Evolutionary conservation across 2,113 vertebrate species (phyloP).

Genomic region (Rissa tridactyla): DNA sequence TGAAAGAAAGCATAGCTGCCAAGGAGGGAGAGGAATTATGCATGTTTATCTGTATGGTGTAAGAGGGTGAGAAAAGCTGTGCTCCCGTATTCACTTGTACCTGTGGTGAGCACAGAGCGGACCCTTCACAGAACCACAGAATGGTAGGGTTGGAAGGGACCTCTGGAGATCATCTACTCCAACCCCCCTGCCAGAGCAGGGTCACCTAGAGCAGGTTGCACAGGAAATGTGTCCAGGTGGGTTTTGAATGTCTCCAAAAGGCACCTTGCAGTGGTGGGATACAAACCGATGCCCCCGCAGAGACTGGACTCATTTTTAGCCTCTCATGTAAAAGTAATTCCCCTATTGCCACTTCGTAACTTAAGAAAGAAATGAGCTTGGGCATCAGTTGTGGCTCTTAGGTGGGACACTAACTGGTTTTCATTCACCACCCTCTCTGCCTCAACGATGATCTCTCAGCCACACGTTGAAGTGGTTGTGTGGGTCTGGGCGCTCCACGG

Average conservation of each 20-base stretch:
- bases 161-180: too few relatives aligned
- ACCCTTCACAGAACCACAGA: not conserved
- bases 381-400: not conserved
- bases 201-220: too few relatives aligned
- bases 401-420: not conserved
- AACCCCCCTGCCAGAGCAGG: too few relatives aligned
- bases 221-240: too few relatives aligned
- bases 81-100: not conserved
- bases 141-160: too few relatives aligned
- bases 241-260: too few relatives aligned
- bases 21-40: not conserved
- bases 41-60: not conserved
- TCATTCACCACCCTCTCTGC: not conserved
- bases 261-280: too few relatives aligned
- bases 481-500: rapidly evolving
- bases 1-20: not conserved
- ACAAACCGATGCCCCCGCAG: too few relatives aligned
- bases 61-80: not conserved
- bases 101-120: not conserved
- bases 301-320: not conserved
- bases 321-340: not conserved
- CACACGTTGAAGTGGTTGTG: not conserved
- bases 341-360: not conserved
- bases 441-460: not conserved
- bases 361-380: not conserved